phyloP scores from a whole-genome alignment of 1,140 invertebrate genomes.

The Leucophenga varia region DNA sequence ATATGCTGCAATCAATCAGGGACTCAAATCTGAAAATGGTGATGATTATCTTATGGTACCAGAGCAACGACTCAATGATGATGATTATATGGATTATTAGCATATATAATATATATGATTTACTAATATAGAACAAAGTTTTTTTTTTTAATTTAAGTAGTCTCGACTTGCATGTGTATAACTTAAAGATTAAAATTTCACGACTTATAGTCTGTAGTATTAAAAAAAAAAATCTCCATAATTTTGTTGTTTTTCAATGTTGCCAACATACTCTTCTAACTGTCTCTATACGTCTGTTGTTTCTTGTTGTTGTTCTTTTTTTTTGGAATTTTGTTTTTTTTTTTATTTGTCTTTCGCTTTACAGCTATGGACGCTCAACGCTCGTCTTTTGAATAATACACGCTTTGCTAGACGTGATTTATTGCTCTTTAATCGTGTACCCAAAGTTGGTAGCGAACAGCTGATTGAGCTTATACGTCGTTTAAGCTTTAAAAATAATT shows the following conservation, averaged over 20 bases:
- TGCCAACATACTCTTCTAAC: no score
- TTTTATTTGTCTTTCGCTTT: slow-evolving; percentile 6
- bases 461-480: slow-evolving; percentile 79
- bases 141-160: no score
- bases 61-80: slow-evolving; percentile 20
- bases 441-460: slow-evolving; percentile 80
- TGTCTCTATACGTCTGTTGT: no score
- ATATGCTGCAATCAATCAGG: slow-evolving; percentile 38
- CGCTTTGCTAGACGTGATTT: slow-evolving; percentile 67
- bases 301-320: slow-evolving; percentile 15
- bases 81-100: slow-evolving; percentile 24
- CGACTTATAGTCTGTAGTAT: no score
- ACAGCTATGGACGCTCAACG: slow-evolving; percentile 31
- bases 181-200: no score
- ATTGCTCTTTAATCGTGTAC: slow-evolving; percentile 84
- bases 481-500: slow-evolving; percentile 71
- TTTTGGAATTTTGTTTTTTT: slow-evolving; percentile 1
- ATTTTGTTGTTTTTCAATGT: no score
- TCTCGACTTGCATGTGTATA: no score
- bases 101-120: no score
- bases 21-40: slow-evolving; percentile 24
- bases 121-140: no score
- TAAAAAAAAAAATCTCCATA: no score
- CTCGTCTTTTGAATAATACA: slow-evolving; percentile 72
- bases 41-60: slow-evolving; percentile 46